phyloP scores from a whole-genome alignment of 2,113 vertebrate genomes.

The Leptocoma aspasia region DNA sequence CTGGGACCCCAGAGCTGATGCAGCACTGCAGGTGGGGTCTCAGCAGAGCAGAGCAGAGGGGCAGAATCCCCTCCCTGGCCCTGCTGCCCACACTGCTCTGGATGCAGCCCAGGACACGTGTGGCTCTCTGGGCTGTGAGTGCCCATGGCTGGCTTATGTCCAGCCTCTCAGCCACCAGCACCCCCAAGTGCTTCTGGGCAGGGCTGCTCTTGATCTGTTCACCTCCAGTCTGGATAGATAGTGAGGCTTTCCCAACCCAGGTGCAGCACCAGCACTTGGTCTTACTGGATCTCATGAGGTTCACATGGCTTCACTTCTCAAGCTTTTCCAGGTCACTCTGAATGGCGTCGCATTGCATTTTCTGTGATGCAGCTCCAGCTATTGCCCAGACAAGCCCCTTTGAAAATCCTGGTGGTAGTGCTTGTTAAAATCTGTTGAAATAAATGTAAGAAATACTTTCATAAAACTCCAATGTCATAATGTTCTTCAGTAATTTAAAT shows the following conservation, averaged over 20 bases:
- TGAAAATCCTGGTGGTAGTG: neutral
- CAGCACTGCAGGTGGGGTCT: neutral
- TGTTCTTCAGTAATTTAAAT: neutral
- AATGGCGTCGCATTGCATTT: fast-evolving
- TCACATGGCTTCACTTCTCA: neutral
- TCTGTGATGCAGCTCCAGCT: neutral
- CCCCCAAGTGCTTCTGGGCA: fast-evolving
- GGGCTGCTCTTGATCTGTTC: neutral
- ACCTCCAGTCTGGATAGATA: neutral
- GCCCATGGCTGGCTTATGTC: neutral
- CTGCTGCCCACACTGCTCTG: neutral
- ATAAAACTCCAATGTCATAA: neutral
- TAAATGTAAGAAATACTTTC: neutral
- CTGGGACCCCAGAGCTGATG: neutral
- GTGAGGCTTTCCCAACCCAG: neutral
- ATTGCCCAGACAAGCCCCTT: neutral
- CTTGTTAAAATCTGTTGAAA: neutral
- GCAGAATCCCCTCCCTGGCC: neutral
- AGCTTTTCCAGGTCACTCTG: no score
- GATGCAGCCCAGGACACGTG: neutral
- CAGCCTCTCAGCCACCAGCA: neutral
- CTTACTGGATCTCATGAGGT: neutral
- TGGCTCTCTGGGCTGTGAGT: neutral
- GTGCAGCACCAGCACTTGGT: neutral
- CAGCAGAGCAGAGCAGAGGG: neutral